Conservation (phyloP, 1,140 invertebrate genomes). For the Ceratitis capitata region DNA sequence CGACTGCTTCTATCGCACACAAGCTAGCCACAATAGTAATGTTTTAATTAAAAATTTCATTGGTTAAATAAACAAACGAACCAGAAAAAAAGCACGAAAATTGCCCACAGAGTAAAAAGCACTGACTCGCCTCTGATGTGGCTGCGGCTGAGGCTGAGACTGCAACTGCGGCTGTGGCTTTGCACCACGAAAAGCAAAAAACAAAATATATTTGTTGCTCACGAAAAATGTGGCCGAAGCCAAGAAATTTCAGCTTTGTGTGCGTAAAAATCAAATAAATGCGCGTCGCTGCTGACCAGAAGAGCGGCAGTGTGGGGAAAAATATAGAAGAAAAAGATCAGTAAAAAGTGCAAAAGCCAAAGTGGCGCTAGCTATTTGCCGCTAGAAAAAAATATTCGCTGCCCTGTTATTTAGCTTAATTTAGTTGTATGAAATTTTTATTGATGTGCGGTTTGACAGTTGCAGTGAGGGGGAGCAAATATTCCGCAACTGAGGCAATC, state of each 20-base stretch:
- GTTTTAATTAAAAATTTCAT: conserved; percentile 35
- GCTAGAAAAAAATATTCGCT: neutral
- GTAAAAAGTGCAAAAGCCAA: neutral
- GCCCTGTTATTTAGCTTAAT: conserved; percentile 21
- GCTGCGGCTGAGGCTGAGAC: neutral
- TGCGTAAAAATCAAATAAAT: neutral
- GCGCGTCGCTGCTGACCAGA: neutral
- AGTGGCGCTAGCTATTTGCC: neutral
- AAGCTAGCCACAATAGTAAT: neutral
- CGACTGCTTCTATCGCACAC: neutral
- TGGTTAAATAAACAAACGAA: conserved; percentile 29
- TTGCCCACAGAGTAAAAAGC: neutral
- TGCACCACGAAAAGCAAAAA: neutral
- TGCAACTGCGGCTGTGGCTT: neutral
- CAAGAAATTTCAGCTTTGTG: neutral
- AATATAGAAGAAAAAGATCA: neutral
- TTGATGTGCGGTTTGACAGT: conserved; percentile 7
- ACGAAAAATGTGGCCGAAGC: neutral
- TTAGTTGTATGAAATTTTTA: conserved; percentile 26
- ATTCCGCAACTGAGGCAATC: neutral
- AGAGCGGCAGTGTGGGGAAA: neutral
- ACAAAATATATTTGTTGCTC: neutral
- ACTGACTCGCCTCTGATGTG: neutral
- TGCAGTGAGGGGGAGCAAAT: neutral
- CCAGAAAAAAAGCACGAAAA: neutral